Conservation (phyloP, 2,888 invertebrate species). For the Agrotis exclamationis region DNA sequence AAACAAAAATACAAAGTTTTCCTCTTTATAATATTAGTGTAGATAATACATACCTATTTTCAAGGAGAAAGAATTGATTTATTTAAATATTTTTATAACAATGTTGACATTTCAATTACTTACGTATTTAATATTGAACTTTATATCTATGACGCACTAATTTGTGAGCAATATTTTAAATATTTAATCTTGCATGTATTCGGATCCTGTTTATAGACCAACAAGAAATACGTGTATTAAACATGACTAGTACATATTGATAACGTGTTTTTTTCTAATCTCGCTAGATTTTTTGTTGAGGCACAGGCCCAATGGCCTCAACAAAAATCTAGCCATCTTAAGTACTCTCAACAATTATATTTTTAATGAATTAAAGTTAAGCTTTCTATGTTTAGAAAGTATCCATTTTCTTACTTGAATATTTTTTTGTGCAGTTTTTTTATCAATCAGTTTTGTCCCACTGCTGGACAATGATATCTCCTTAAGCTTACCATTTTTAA, state of each 20-base stretch:
- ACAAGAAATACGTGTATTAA: conserved; percentile 44
- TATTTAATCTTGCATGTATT: conserved; percentile 21
- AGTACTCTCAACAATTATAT: background rate
- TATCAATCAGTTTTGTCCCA: too few species aligned
- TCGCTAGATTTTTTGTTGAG: background rate
- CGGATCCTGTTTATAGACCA: conserved; percentile 24
- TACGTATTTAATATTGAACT: background rate
- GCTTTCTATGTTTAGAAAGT: background rate
- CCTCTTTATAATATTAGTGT: too few species aligned
- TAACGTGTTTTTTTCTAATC: conserved; percentile 20
- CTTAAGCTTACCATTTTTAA: too few species aligned
- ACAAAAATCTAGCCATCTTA: too few species aligned
- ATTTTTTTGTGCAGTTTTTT: too few species aligned
- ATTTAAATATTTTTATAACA: background rate
- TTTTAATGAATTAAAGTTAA: background rate
- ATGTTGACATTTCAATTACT: background rate
- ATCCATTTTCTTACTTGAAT: background rate
- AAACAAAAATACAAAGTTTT: too few species aligned
- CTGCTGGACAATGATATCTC: too few species aligned
- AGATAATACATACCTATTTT: too few species aligned
- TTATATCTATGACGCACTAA: conserved; percentile 21
- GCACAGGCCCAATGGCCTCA: too few species aligned
- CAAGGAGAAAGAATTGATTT: too few species aligned
- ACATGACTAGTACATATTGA: conserved; percentile 40
- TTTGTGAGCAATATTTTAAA: conserved; percentile 21